Base-by-base conservation (phyloP, 2,888 invertebrate species). In the Allophyes oxyacanthae region DNA sequence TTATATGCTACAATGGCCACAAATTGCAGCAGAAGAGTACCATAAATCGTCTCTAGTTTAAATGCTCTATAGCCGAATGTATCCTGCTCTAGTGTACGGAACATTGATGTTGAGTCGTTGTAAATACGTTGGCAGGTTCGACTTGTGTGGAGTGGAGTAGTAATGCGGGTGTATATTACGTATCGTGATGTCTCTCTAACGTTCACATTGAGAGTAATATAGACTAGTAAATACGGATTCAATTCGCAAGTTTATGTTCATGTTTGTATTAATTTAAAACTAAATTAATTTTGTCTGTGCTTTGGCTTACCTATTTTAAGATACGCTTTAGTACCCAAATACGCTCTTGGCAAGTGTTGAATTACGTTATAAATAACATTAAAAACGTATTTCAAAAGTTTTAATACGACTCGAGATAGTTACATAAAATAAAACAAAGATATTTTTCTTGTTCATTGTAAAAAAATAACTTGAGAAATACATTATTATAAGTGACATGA, bases 161-260 rank as follows among this genome's bases (percentile, higher is more conserved):
- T 53, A 58, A 65, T 64, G 78, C 63, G 66, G 66, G 64, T 66
- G 55, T 53, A 62, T 67, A 71, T 61, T 73, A 81, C 76, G 72
- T 77, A 79, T 68, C 58, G 48, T 72, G 61, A 69, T 44, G 66
- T 57, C 67, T 76, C 68, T 82, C 70, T 79, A 73, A 58, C 14
- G 44, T 71, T 68, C 48, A 66, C 46, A 69, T 59, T 64, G 72
- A 79, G 76, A 78, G 77, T 74, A 76, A 77, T 78, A 75, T 72
- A 63, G 67, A 76, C 4, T 75, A 73, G 67, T 59, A 60, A 46
- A 45, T 51, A 57, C 30, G 28, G 25, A 44, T 52, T 44, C 7
- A 43, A 30, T 45, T 49, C 8, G n/a, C 13, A 49, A 42, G 8
- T 41, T 41, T 26, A n/a, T 13, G 28, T 44, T 62, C 14, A 33